Conservation (phyloP, 2,888 invertebrate genomes). For the Mellilla xanthometata region DNA sequence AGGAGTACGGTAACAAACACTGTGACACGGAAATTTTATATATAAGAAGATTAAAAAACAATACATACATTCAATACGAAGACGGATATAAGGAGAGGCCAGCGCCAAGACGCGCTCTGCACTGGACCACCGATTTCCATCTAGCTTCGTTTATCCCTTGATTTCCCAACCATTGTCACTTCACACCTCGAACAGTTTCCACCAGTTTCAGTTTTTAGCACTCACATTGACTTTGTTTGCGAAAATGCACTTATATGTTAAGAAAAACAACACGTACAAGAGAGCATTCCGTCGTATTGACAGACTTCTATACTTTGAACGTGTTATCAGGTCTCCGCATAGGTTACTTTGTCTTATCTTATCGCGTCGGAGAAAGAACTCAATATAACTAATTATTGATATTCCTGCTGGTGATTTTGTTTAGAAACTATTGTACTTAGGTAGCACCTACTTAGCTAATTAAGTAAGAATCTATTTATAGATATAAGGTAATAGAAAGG, state of each 20-base stretch:
- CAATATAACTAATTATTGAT: conserved; percentile 36
- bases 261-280: conserved; percentile 39
- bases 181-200: background rate
- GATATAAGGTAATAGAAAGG: too few relatives aligned
- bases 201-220: conserved; percentile 18
- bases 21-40: too few relatives aligned
- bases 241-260: conserved; percentile 31
- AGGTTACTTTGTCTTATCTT: conserved; percentile 74
- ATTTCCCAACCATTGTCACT: conserved; percentile 40
- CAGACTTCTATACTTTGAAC: conserved; percentile 62
- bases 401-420: background rate
- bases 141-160: conserved; percentile 46
- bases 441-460: too few relatives aligned
- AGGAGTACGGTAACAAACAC: too few relatives aligned
- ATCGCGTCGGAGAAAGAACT: conserved; percentile 61
- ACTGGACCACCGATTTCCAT: conserved; percentile 64
- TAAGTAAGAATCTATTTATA: too few relatives aligned
- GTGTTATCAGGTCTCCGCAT: conserved; percentile 65
- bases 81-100: conserved; percentile 64
- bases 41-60: background rate
- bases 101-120: conserved; percentile 63
- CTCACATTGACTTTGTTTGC: conserved; percentile 8
- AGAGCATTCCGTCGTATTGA: conserved; percentile 68
- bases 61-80: conserved; percentile 69
- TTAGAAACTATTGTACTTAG: background rate